A percentile compares a stretch with the other conserved stretches of the same genome.
These are phyloP conservation scores for Aphelocoma californica DNA, from an alignment of 2,797 vertebrate species.

Conservation along the genomic window DNA sequence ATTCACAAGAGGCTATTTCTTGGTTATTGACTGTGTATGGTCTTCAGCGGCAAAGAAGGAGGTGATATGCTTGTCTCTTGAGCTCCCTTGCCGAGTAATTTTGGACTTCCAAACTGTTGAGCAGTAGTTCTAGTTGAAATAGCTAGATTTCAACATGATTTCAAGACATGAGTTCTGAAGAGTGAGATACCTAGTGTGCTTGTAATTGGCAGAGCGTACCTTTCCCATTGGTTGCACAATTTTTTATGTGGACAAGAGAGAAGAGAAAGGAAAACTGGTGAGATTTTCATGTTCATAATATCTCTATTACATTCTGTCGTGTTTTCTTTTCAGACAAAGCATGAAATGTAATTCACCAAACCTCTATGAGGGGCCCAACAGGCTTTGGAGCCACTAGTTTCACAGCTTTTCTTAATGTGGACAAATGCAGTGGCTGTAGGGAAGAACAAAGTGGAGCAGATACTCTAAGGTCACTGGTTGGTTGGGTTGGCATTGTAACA, in stretches of 20 bases:
- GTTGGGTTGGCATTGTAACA: background rate
- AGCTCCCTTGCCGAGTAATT: background rate
- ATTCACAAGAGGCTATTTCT: background rate
- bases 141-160: background rate
- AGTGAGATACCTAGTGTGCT: background rate
- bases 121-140: background rate
- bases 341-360: background rate
- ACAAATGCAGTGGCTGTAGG: background rate
- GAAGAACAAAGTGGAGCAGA: background rate
- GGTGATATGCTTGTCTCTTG: background rate
- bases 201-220: background rate
- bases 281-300: background rate
- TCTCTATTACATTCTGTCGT: background rate
- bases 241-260: background rate
- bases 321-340: background rate
- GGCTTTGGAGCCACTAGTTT: background rate
- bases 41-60: background rate
- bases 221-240: background rate
- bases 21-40: background rate
- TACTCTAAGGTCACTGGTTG: background rate
- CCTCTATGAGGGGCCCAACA: fast-evolving
- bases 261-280: background rate
- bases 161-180: background rate
- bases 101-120: background rate
- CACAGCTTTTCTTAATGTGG: background rate